Conservation (phyloP, 2,888 invertebrate genomes). For the Gnatocerus cornutus region DNA sequence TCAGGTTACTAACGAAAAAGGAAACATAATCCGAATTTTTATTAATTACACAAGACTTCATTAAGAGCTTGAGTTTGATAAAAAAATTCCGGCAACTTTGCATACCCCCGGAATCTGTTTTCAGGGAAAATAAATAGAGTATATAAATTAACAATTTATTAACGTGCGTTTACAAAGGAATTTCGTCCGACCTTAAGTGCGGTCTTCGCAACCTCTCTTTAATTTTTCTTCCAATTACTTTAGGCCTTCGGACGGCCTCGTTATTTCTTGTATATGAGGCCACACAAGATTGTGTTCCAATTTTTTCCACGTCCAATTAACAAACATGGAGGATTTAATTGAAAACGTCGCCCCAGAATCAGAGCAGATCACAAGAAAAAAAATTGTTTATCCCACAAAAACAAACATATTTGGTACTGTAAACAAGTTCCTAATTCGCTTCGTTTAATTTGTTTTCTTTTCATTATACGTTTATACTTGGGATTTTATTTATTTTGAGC, state of each 20-base stretch:
- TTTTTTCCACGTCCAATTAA: conserved; percentile 24
- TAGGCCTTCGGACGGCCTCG: conserved; percentile 18
- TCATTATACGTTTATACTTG: conserved; percentile 23
- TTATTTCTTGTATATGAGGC: conserved; percentile 21
- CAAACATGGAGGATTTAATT: neutral
- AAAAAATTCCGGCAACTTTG: too few species aligned
- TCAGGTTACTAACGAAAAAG: too few species aligned
- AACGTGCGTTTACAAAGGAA: conserved; percentile 24
- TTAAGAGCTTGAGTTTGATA: too few species aligned
- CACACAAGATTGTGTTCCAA: conserved; percentile 28
- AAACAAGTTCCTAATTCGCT: conserved; percentile 24
- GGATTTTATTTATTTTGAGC: conserved; percentile 18
- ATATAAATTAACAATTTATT: conserved; percentile 25
- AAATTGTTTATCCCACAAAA: conserved; percentile 15
- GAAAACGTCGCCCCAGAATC: conserved; percentile 5
- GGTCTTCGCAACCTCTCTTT: conserved; percentile 28
- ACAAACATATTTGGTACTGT: conserved; percentile 1
- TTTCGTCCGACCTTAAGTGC: conserved; percentile 18
- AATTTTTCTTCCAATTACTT: conserved; percentile 32
- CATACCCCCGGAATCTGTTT: too few species aligned
- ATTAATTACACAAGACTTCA: too few species aligned
- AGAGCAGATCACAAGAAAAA: conserved; percentile 3
- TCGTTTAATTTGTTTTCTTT: conserved; percentile 38
- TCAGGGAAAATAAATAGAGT: too few species aligned
- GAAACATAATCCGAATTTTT: too few species aligned